Evolutionary conservation across 2,888 invertebrate genomes (phyloP).

Genomic region (Mimachlamys varia): DNA sequence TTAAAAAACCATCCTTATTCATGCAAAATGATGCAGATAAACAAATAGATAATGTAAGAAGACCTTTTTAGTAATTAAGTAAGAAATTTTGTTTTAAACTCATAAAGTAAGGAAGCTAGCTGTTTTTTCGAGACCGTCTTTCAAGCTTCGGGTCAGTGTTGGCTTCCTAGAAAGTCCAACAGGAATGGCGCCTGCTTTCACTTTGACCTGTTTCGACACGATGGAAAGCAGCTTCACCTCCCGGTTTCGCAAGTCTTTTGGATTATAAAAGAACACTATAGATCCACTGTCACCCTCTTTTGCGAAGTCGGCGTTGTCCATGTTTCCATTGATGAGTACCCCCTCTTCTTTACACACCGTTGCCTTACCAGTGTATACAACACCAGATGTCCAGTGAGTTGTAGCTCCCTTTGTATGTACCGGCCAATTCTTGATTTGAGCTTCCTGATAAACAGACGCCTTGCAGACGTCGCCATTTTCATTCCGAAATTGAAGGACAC

Average conservation of each 20-base stretch:
- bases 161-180: not conserved
- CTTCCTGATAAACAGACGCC: not conserved
- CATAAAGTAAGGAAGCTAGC: no score
- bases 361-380: not conserved
- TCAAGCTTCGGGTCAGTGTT: not conserved
- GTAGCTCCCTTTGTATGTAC: not conserved
- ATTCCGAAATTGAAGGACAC: not conserved
- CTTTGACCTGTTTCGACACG: not conserved
- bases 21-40: no score
- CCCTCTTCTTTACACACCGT: not conserved
- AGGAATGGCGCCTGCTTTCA: not conserved
- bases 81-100: no score
- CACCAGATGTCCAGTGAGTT: not conserved
- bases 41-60: no score
- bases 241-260: not conserved
- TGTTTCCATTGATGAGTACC: not conserved
- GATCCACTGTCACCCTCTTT: not conserved
- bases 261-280: conserved; percentile 1
- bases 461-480: not conserved
- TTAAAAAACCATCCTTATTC: no score
- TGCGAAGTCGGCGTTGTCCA: not conserved
- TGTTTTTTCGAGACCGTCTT: not conserved
- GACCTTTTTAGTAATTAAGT: no score
- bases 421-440: not conserved
- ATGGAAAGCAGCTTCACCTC: not conserved